phyloP scores from a whole-genome alignment of 2,888 invertebrate genomes.

The Volucella zonaria region DNA sequence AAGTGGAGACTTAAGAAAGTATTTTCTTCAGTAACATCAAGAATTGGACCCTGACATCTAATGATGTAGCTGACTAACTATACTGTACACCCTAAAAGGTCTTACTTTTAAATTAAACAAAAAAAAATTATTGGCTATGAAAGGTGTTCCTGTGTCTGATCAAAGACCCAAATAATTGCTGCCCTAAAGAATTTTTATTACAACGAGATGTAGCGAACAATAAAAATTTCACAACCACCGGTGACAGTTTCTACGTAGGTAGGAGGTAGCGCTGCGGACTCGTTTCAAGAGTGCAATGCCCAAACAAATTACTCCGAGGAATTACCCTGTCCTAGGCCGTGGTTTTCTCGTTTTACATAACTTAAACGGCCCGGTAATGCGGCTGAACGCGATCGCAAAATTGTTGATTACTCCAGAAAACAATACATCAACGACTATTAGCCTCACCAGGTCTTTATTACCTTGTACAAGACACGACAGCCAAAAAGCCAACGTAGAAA shows the following conservation, averaged over 20 bases:
- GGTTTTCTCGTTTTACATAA: slow-evolving; percentile 57
- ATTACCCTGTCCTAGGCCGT: slow-evolving; percentile 35
- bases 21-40: too few relatives aligned
- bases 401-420: slow-evolving; percentile 68
- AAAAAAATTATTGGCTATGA: too few relatives aligned
- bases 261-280: slow-evolving; percentile 14
- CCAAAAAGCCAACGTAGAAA: slow-evolving; percentile 25
- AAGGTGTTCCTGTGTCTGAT: too few relatives aligned
- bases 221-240: slow-evolving; percentile 52
- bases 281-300: slow-evolving; percentile 1
- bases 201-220: slow-evolving; percentile 38
- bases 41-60: too few relatives aligned
- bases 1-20: too few relatives aligned
- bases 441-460: slow-evolving; percentile 49
- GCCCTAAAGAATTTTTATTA: slow-evolving; percentile 60
- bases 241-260: slow-evolving; percentile 20
- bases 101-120: too few relatives aligned
- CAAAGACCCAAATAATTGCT: slow-evolving; percentile 5
- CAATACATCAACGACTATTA: slow-evolving; percentile 68
- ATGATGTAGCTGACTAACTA: too few relatives aligned
- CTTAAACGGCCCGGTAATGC: slow-evolving; percentile 34
- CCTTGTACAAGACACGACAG: slow-evolving; percentile 12
- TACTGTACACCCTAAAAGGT: too few relatives aligned
- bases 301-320: slow-evolving; percentile 42
- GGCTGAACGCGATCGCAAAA: slow-evolving; percentile 41